These are phyloP conservation scores for Norana najaformis DNA, from an alignment of 2,888 invertebrate species.

Conservation along the genomic window DNA sequence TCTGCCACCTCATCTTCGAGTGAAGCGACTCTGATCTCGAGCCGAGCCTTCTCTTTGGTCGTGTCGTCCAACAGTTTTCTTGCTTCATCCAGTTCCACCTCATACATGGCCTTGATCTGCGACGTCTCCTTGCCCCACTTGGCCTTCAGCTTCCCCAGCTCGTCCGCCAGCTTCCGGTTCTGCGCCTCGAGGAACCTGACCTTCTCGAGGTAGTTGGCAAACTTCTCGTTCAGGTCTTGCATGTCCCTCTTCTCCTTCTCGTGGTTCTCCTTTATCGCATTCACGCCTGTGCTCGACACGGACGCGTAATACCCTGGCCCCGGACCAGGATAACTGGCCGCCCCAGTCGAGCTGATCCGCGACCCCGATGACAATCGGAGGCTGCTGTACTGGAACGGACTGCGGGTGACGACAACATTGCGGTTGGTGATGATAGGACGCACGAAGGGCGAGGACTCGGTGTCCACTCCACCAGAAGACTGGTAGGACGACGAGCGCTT, in stretches of 20 bases:
- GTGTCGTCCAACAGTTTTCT: slow-evolving; percentile 64
- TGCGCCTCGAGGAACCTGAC: slow-evolving; percentile 63
- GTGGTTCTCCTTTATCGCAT: slow-evolving; percentile 60
- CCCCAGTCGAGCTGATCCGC: not conserved
- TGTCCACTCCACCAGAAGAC: not conserved
- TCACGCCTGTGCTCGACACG: slow-evolving; percentile 56
- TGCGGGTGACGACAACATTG: not conserved
- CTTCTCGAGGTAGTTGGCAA: slow-evolving; percentile 66
- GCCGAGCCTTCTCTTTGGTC: slow-evolving; percentile 63
- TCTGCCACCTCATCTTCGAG: slow-evolving; percentile 63
- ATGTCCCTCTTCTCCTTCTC: slow-evolving; percentile 66
- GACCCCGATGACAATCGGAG: not conserved
- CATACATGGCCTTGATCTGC: slow-evolving; percentile 62
- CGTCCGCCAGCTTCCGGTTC: slow-evolving; percentile 61
- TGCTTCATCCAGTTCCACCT: slow-evolving; percentile 64
- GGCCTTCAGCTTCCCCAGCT: slow-evolving; percentile 56
- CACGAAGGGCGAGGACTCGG: not conserved
- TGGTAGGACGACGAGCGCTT: slow-evolving; percentile 20
- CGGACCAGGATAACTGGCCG: slow-evolving; percentile 43
- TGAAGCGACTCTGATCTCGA: slow-evolving; percentile 63
- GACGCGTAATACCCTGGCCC: slow-evolving; percentile 39
- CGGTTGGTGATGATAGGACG: slow-evolving; percentile 8
- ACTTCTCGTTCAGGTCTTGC: slow-evolving; percentile 65
- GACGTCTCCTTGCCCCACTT: slow-evolving; percentile 51
- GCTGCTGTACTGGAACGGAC: slow-evolving; percentile 8